Percentiles rank a stretch among this genome's conserved stretches.
phyloP scores from a whole-genome alignment of 1,140 invertebrate species.

The Sycophila sp. region DNA sequence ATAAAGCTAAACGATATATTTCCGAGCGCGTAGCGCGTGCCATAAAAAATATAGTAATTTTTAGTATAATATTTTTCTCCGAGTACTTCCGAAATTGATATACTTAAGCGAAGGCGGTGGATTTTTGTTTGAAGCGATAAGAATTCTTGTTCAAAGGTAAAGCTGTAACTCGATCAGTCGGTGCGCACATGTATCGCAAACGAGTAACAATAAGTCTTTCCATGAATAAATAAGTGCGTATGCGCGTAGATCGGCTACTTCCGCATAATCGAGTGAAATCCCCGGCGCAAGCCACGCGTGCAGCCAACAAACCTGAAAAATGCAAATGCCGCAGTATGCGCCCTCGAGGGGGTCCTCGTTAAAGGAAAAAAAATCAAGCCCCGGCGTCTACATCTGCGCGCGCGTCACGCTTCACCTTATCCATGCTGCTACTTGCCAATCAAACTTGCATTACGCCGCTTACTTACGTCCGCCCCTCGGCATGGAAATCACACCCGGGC shows the following conservation, averaged over 20 bases:
- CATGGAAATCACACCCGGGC: constrained; percentile 18
- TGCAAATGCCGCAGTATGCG: constrained; percentile 13
- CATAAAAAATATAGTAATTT: too few species aligned
- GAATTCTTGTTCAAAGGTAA: too few species aligned
- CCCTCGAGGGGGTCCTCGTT: background rate
- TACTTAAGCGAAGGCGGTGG: too few species aligned
- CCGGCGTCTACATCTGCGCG: background rate
- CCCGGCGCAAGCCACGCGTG: background rate
- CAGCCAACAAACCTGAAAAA: background rate
- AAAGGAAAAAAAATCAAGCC: background rate
- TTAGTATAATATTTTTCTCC: too few species aligned
- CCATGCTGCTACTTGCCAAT: background rate
- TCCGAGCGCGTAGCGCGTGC: too few species aligned
- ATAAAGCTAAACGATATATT: too few species aligned
- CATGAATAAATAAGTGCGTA: background rate
- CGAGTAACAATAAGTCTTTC: too few species aligned
- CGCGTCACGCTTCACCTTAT: background rate
- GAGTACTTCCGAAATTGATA: too few species aligned
- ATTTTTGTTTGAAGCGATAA: too few species aligned
- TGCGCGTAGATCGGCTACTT: background rate
- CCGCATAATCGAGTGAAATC: background rate
- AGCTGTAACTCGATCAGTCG: background rate
- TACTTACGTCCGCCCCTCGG: background rate
- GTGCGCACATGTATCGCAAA: too few species aligned
- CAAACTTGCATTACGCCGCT: background rate